Conservation (phyloP, 2,888 invertebrate genomes). For the Oscheius sp. region DNA sequence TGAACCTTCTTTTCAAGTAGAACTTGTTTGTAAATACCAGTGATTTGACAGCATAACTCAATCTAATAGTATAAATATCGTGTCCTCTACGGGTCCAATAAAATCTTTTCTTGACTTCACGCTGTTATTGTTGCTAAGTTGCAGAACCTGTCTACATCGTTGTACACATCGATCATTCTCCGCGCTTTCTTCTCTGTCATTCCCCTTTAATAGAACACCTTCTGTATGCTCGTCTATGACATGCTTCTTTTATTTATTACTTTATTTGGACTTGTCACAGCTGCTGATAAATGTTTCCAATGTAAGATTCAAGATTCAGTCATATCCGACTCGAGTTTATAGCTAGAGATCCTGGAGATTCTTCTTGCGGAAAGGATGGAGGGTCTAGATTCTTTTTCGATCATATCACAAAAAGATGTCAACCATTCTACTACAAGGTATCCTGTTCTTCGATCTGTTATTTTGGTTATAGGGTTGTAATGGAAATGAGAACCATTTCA, state of each 20-base stretch:
- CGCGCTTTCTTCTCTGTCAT: background rate
- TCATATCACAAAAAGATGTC: conserved; percentile 57
- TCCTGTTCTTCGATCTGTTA: background rate
- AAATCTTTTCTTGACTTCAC: conserved; percentile 1
- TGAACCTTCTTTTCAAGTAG: background rate
- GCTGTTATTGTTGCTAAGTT: conserved; percentile 9
- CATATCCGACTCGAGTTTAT: too few relatives aligned
- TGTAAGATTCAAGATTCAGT: conserved; percentile 6
- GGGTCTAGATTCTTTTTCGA: conserved; percentile 64
- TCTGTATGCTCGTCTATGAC: background rate
- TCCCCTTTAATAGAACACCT: background rate
- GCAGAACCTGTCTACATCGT: conserved; percentile 21
- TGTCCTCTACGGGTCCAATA: too few relatives aligned
- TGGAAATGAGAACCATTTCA: conserved; percentile 63
- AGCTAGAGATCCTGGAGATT: conserved; percentile 54
- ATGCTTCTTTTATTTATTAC: conserved; percentile 15
- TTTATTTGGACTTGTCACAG: background rate
- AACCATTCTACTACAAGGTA: conserved; percentile 65
- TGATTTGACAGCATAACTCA: too few relatives aligned
- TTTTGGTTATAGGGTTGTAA: conserved; percentile 53
- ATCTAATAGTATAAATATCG: too few relatives aligned
- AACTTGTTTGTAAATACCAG: too few relatives aligned
- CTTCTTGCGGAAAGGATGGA: conserved; percentile 52
- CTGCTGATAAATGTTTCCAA: conserved; percentile 8
- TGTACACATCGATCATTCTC: conserved; percentile 11